Base-by-base conservation (phyloP, 1,140 invertebrate species). In the Anoplolepis gracilipes region DNA sequence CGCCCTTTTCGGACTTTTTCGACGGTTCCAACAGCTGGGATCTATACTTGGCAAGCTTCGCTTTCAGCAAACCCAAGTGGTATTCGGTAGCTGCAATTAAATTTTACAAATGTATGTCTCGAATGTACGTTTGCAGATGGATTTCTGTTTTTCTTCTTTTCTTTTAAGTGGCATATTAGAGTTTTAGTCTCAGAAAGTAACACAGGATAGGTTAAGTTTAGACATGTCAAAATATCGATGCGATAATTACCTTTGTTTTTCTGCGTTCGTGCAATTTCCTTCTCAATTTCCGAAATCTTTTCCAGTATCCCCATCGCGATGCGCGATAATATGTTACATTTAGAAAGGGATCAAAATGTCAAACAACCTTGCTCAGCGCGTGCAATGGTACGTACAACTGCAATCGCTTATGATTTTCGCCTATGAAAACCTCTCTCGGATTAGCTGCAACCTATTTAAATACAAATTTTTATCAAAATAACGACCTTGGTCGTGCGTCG, bases 231-330 rank as follows among this genome's bases (percentile, higher is more conserved):
- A 69, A 81, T n/a, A 0, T 33, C 42, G 8, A 87, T 8, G 19
- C 10, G 72, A 33, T 6, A 79, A 88, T 90, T 95, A 99, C 99
- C 99, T 98, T 99, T 99, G 96, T 99, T 99, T 95, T 99, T 99
- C 95, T 99, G 99, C 33, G 99, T 99, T 90, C 99, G 96, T 7
- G 98, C 97, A 72, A 99, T 99, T 97, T 99, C 99, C 91, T 97
- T 97, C 94, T 99, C 99, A 81, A 99, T 99, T 96, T 99, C 99
- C 0, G 98, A 97, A 94, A 99, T 99, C 96, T 99, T 99, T 92
- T 99, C 99, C 89, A 99, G 95, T 93, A 99, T 99, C 88, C 99
- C 99, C 99, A 99, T 99, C 36, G 49, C 78, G 28, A 72, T 53
- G 22, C 30, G 33, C 69, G 2, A 36, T 28, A 61, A 28, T 3